Base-by-base conservation (phyloP, 1,140 invertebrate genomes). In the Cephus cinctus region DNA sequence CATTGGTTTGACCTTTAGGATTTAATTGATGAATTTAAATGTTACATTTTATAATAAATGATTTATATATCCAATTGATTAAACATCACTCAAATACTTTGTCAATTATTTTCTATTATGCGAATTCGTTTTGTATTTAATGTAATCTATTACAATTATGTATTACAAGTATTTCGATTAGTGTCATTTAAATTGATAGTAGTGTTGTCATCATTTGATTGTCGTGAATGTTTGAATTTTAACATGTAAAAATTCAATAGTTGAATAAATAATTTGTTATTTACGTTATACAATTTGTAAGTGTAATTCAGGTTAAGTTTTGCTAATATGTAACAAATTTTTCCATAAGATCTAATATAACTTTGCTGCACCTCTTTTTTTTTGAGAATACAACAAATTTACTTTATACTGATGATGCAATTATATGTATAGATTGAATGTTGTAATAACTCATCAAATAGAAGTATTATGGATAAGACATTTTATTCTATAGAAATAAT, bases 1-100 rank as follows among this genome's bases (percentile, higher is more conserved):
- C n/a, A n/a, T n/a, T n/a, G n/a, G n/a, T n/a, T n/a, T n/a, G 68
- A 70, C 66, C 67, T 67, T 59, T 43, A 43, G 34, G 4, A 31
- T 4, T 9, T 50, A 50, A 15, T 21, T 27, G 2, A 14, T 11
- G 27, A 25, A 30, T 43, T 27, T 6, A 1, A n/a, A 8, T 43
- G 22, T 5, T 9, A 15, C 32, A n/a, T 5, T 38, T 3, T 25
- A 21, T 15, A 46, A 35, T 19, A 16, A 44, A 23, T 12, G 9
- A 34, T 25, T 27, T 45, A 9, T 21, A 25, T 12, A 9, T 11
- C 11, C 11, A 31, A 32, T 8, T 34, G 19, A 25, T 38, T 22
- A n/a, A 14, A 34, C 20, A 4, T n/a, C 2, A 39, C 6, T 14
- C 35, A n/a, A 30, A 19, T 8, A 27, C 25, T 6, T 27, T 25